These are phyloP conservation scores for Limosa lapponica DNA, from an alignment of 2,797 vertebrate species.

Conservation along the genomic window DNA sequence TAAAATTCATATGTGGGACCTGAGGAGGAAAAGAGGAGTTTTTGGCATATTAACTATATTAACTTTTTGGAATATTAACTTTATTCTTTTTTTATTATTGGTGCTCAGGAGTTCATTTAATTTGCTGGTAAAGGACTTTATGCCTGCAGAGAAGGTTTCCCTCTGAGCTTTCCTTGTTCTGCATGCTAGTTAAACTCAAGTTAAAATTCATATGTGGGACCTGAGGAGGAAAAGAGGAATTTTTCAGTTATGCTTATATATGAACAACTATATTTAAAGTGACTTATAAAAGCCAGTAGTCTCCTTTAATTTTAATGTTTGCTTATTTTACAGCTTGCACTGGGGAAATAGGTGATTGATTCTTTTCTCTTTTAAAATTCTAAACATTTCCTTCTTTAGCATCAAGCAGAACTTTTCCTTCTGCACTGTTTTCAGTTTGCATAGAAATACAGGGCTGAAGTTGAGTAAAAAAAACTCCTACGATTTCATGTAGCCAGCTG, in stretches of 20 bases:
- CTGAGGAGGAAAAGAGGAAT: not conserved
- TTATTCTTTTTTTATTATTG: not conserved
- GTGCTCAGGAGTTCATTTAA: not conserved
- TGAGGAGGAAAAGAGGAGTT: not conserved
- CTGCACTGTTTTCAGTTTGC: not conserved
- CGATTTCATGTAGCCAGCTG: not conserved
- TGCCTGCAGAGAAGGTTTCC: not conserved
- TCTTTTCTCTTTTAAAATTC: not conserved
- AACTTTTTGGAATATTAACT: not conserved
- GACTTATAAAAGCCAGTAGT: not conserved
- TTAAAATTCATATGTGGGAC: not conserved
- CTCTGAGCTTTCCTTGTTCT: not conserved
- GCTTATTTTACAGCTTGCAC: not conserved
- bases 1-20: too few species aligned
- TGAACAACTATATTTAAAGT: not conserved
- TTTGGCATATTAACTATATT: not conserved
- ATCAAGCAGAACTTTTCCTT: not conserved
- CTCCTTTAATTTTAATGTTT: not conserved
- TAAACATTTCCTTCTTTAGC: not conserved
- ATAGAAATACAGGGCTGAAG: not conserved
- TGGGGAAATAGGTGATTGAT: not conserved
- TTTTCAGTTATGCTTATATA: not conserved
- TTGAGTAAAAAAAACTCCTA: not conserved
- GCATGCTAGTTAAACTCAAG: not conserved
- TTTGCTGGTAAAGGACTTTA: not conserved